Conservation (phyloP, 2,888 invertebrate genomes). For the Agelastica alni region DNA sequence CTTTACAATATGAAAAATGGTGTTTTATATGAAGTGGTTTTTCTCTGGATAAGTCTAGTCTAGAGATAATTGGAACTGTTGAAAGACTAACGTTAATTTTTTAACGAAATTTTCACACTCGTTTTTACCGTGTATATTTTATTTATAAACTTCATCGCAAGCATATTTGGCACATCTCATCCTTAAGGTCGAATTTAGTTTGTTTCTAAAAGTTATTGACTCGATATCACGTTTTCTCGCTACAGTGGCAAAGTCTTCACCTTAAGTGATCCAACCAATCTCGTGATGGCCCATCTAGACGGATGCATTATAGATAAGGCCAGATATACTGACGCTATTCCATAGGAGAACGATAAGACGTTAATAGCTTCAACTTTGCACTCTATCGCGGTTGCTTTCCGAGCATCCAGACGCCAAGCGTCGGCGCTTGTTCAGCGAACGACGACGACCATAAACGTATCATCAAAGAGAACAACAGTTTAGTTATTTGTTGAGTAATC, state of each 20-base stretch:
- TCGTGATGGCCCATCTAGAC: constrained; percentile 48
- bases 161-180: too few relatives aligned
- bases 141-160: too few relatives aligned
- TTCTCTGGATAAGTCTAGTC: too few relatives aligned
- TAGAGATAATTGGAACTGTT: too few relatives aligned
- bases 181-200: constrained; percentile 14
- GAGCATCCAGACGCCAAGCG: constrained; percentile 30
- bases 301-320: constrained; percentile 58
- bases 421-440: constrained; percentile 31
- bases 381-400: constrained; percentile 57
- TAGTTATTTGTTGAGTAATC: too few relatives aligned
- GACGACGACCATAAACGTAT: constrained; percentile 1
- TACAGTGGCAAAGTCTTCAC: constrained; percentile 43
- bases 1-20: too few relatives aligned
- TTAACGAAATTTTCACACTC: too few relatives aligned
- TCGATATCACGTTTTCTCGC: constrained; percentile 28
- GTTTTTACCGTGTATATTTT: too few relatives aligned
- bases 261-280: constrained; percentile 46
- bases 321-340: constrained; percentile 61
- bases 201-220: constrained; percentile 12
- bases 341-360: constrained; percentile 59
- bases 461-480: too few relatives aligned
- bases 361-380: constrained; percentile 65
- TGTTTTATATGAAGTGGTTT: too few relatives aligned
- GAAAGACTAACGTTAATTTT: too few relatives aligned